Evolutionary conservation across 1,140 invertebrate species (phyloP).

Genomic region (Nebria ingens): DNA sequence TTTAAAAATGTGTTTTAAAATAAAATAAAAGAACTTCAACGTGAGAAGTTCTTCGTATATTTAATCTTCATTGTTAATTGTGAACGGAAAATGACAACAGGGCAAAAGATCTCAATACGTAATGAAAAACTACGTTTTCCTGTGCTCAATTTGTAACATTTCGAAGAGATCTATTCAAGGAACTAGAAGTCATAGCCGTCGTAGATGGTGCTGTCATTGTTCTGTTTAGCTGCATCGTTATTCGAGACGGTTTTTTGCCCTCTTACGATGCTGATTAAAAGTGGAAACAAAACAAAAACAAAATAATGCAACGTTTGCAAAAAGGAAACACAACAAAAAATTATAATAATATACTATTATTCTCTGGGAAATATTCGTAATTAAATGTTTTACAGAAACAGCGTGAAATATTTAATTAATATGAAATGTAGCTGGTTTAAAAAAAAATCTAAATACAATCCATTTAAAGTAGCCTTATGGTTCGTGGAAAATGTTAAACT

Average conservation of each 20-base stretch:
- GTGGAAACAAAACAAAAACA: neutral
- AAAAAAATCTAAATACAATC: neutral
- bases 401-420: neutral
- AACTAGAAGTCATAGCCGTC: neutral
- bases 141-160: too few species aligned
- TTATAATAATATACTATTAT: neutral
- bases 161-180: too few species aligned
- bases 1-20: too few species aligned
- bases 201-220: neutral
- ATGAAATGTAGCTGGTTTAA: too few species aligned
- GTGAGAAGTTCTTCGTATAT: too few species aligned
- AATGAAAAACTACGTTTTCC: too few species aligned
- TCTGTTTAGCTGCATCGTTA: neutral
- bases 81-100: too few species aligned
- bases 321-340: neutral
- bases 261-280: neutral
- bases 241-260: neutral
- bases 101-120: too few species aligned
- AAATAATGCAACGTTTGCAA: neutral
- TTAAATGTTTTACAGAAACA: neutral
- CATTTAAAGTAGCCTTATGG: too few species aligned
- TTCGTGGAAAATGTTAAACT: neutral
- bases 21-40: too few species aligned
- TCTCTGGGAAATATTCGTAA: neutral
- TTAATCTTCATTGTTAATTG: too few species aligned